Evolutionary conservation across 2,888 invertebrate genomes (phyloP), one percentile per base, ranked within the genome.

Genomic region (Epinotia brunnichana): DNA sequence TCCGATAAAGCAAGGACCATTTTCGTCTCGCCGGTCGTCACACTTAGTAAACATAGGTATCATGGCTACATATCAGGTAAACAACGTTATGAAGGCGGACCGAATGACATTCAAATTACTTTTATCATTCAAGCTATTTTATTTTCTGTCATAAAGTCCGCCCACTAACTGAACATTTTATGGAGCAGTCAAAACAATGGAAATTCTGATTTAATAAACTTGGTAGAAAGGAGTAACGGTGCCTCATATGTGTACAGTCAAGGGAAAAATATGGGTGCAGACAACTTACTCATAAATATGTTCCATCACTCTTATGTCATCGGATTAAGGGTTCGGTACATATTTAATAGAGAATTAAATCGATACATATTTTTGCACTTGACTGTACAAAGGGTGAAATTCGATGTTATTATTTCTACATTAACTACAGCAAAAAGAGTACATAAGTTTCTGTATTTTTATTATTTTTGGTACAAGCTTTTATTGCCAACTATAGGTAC

Each of bases 51-150:
- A 83, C 82, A 82, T 78, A 82, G 80, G 48, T 44, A 19, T 9
- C 83, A 83, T 83, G 81, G 76, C 79, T 77, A 80, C 74, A 77
- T 77, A 81, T 81, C 80, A 81, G 82, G 72, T 87, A 87, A 86
- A 87, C 87, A 88, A 86, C 84, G 74, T 80, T 81, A 80, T 82
- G 83, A 76, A 78, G 73, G 75, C 77, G 76, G 78, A 75, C 68
- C 74, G 75, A 75, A 72, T 70, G 78, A 80, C 78, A 74, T 78
- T 70, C 69, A 21, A n/a, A 71, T 73, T 74, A 64, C n/a, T n/a
- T n/a, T 74, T 51, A 70, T 71, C 53, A 67, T 73, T 68, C 62
- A 39, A n/a, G 54, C 59, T 72, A 51, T 73, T 57, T 68, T 15
- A 54, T 39, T 64, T 72, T 56, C 57, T 48, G 71, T 62, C 68